Evolutionary conservation across 1,140 invertebrate species (phyloP), one percentile per base, ranked within the genome.

Genomic region (Bombus superbus): DNA sequence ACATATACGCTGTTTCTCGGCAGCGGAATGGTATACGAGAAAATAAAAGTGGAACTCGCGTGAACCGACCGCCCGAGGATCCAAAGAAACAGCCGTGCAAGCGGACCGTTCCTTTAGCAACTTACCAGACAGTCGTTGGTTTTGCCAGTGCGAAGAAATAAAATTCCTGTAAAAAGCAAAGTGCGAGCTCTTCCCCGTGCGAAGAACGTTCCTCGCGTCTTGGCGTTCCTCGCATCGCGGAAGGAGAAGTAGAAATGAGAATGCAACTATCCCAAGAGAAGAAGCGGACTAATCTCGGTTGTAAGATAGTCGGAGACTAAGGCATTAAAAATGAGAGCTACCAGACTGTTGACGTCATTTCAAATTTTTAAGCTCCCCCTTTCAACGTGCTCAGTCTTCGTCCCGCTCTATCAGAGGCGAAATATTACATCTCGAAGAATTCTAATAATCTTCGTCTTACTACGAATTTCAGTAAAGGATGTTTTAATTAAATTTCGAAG

Each of bases 81-180:
- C 57, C 42, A 71, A 85, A 85, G 83, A 84, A 79, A 79, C 38
- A 40, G 4, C 40, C 35, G 74, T 84, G 75, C 32, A 69, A 75
- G 40, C 22, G 35, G 47, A 59, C 47, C n/a, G 38, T 53, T 84
- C 47, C 83, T 80, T 57, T 22, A 82, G 59, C 40, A 86, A 81
- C 84, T 75, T 74, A 62, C 68, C 71, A 71, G 72, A 86, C 79
- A 86, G 84, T 47, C 59, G 75, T 32, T 53, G 71, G 79, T 86
- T 76, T 82, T 76, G 59, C 79, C 79, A 47, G 35, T 22, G 13
- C 64, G 69, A 71, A n/a, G 44, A 73, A 86, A 82, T 86, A 71
- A 86, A 86, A 86, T 82, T 68, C 42, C 42, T 32, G 73, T 71
- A 86, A 82, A 76, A 86, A 81, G 57, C 40, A 59, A 66, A 73